Evolutionary conservation across 1,140 invertebrate genomes (phyloP), one percentile per base, ranked within the genome.

Genomic region (Macrotrachela quadricornifera): DNA sequence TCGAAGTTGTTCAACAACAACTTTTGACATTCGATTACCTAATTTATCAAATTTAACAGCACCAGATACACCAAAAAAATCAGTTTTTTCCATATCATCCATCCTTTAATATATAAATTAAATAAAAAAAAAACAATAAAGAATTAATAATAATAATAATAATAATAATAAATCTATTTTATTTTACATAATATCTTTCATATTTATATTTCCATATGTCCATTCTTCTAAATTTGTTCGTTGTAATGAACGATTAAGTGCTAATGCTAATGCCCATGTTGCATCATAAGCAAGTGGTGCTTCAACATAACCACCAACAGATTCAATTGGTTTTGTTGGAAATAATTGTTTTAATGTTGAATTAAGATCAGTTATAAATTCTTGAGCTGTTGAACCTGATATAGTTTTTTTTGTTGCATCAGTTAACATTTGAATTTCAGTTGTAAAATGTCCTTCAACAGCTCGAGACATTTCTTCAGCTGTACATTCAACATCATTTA

Each of bases 231-330:
- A 14, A 42, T 42, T 13, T 13, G 15, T 14, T 15, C 41, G 41
- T 14, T 43, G 13, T 37, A 54, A 44, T 6, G 88, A 90, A 68
- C 86, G 88, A 69, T 97, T 95, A 57, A 99, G 84, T 14, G 92
- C 92, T 61, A 94, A 73, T 41, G 88, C 88, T 16, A 94, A 80
- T 17, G 87, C 85, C 92, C 92, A 97, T 42, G 97, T 84, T 36
- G 94, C 94, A 71, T 99, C 94, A 64, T 97, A 99, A 14, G 92
- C 92, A 38, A 99, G 69, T 0, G 92, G 92, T 1, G 92, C 88
- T 72, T 99, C 92, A 64, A 91, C 87, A 68, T 92, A 95, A 1
- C 92, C 92, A 3, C 63, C 63, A 15, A 72, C 57, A 42, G 66
- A 62, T 55, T 63, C 57, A 30, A 30, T 8, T 30, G 21, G 21